phyloP scores from a whole-genome alignment of 1,140 invertebrate species.

The Zaprionus davidi region DNA sequence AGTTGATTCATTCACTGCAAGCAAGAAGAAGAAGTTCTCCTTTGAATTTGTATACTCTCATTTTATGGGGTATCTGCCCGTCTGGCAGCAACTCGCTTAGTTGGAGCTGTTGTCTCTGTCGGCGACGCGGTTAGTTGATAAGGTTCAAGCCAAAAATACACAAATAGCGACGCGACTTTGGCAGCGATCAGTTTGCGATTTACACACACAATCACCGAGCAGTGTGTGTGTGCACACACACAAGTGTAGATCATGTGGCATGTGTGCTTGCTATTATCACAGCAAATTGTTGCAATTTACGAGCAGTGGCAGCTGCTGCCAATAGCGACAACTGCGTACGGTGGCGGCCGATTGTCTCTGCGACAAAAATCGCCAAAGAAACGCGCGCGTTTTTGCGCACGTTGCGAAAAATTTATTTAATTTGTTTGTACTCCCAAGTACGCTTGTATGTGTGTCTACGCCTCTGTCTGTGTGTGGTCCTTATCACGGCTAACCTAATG shows the following conservation, averaged over 20 bases:
- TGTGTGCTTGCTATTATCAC: constrained; percentile 16
- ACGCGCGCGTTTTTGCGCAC: constrained; percentile 61
- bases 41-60: background rate
- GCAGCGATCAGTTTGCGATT: constrained; percentile 35
- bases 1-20: too few species aligned
- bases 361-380: constrained; percentile 18
- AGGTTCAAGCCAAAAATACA: constrained; percentile 53
- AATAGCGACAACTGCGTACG: background rate
- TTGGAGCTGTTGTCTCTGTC: constrained; percentile 34
- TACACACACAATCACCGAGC: constrained; percentile 16
- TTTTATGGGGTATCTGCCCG: background rate
- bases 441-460: constrained; percentile 23
- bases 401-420: constrained; percentile 41
- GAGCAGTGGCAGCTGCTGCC: constrained; percentile 22
- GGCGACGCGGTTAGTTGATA: constrained; percentile 51
- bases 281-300: constrained; percentile 39
- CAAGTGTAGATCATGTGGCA: constrained; percentile 4
- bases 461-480: constrained; percentile 57
- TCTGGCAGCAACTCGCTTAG: background rate
- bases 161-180: constrained; percentile 41
- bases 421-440: constrained; percentile 1
- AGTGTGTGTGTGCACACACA: background rate
- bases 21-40: background rate
- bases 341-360: constrained; percentile 40
- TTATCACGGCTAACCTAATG: constrained; percentile 58